phyloP scores from a whole-genome alignment of 2,888 invertebrate species.

The Neoaliturus tenellus region DNA sequence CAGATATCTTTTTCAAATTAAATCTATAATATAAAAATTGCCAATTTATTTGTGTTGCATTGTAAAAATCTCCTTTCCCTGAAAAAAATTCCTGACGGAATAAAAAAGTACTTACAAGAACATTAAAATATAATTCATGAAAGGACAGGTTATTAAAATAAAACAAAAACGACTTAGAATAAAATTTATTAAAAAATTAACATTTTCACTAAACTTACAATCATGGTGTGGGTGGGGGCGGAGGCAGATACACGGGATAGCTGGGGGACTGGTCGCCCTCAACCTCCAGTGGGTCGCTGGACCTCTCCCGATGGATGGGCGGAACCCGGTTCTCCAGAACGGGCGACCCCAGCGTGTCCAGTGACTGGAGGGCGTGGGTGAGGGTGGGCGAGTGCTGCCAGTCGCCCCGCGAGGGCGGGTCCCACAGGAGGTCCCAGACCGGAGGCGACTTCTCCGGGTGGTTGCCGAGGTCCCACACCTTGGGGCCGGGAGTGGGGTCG shows the following conservation, averaged over 20 bases:
- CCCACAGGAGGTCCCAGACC: slow-evolving; percentile 15
- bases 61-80: neutral
- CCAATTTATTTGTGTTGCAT: too few species aligned
- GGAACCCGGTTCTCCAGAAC: slow-evolving; percentile 59
- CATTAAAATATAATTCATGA: too few species aligned
- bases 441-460: neutral
- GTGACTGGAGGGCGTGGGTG: slow-evolving; percentile 34
- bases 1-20: too few species aligned
- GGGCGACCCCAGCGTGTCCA: slow-evolving; percentile 34
- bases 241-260: slow-evolving; percentile 10
- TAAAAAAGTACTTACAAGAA: too few species aligned
- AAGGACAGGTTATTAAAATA: too few species aligned
- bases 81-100: neutral
- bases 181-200: neutral
- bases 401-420: neutral
- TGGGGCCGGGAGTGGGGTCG: slow-evolving; percentile 6
- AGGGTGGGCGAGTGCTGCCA: neutral
- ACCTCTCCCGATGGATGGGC: slow-evolving; percentile 50
- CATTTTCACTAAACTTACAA: neutral
- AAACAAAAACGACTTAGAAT: neutral
- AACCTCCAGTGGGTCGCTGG: neutral
- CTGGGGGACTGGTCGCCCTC: slow-evolving; percentile 13
- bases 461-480: neutral
- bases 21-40: too few species aligned
- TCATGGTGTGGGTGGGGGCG: slow-evolving; percentile 5